A percentile compares a stretch with the other conserved stretches of the same genome.
Evolutionary conservation across 2,797 vertebrate species (phyloP).

Genomic region (Epinephelus awoara): DNA sequence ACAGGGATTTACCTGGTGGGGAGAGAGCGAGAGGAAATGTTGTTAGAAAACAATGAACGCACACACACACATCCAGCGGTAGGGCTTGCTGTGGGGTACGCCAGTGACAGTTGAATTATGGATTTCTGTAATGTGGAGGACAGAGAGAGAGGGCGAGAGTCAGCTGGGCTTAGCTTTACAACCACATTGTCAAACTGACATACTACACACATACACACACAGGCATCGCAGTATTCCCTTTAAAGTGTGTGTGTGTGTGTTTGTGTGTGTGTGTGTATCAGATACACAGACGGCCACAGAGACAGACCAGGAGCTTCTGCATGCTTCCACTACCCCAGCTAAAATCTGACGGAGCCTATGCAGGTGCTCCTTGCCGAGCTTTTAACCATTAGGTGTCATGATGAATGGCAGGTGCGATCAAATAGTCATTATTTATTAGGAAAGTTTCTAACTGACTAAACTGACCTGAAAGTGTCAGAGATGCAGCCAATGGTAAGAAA

Average conservation of each 20-base stretch:
- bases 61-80: constrained; percentile 34
- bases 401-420: constrained; percentile 10
- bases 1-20: constrained; percentile 72
- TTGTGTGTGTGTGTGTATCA: neutral
- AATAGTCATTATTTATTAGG: constrained; percentile 30
- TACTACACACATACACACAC: constrained; percentile 24
- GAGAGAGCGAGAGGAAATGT: constrained; percentile 62
- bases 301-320: neutral
- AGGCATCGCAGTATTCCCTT: constrained; percentile 28
- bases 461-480: constrained; percentile 39
- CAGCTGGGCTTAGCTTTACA: constrained; percentile 61
- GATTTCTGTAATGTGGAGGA: constrained; percentile 70
- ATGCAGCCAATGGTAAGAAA: constrained; percentile 6
- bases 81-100: constrained; percentile 55
- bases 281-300: neutral
- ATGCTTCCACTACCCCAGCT: neutral
- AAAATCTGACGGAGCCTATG: neutral
- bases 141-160: constrained; percentile 54
- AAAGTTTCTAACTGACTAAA: constrained; percentile 8
- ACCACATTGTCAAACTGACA: constrained; percentile 47
- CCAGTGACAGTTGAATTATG: constrained; percentile 76
- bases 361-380: constrained; percentile 11
- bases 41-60: constrained; percentile 73
- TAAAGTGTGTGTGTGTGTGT: constrained; percentile 18
- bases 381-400: constrained; percentile 4